Conservation (phyloP, 2,888 invertebrate genomes). For the Pachliopta kotzebuea region DNA sequence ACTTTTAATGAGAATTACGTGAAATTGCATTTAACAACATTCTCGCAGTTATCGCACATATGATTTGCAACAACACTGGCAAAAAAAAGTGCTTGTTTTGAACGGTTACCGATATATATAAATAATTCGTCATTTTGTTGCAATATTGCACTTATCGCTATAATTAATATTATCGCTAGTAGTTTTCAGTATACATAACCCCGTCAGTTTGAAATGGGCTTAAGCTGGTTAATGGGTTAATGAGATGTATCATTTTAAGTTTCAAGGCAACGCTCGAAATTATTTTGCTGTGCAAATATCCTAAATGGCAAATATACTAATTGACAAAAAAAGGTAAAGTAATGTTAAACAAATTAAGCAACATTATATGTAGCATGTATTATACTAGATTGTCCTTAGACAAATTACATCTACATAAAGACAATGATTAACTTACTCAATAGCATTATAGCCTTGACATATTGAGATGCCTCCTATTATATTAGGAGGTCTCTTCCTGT, state of each 20-base stretch:
- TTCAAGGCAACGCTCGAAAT: background rate
- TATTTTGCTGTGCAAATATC: background rate
- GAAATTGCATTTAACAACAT: too few species aligned
- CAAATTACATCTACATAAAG: conserved; percentile 8
- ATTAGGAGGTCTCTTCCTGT: conserved; percentile 81
- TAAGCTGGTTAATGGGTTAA: background rate
- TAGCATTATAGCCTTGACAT: conserved; percentile 96
- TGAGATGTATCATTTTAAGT: background rate
- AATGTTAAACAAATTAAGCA: background rate
- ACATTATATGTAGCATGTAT: background rate
- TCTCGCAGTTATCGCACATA: too few species aligned
- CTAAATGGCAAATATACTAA: background rate
- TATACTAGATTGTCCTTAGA: background rate
- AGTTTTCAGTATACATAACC: background rate
- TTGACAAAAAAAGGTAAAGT: background rate
- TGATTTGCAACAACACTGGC: too few species aligned
- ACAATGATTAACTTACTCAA: conserved; percentile 83
- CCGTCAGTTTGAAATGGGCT: background rate
- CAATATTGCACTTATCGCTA: too few species aligned
- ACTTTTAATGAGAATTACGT: too few species aligned
- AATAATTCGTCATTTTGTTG: background rate
- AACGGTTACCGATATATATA: too few species aligned
- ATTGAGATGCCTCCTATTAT: conserved; percentile 95
- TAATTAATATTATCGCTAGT: background rate
- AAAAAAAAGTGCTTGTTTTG: too few species aligned